A percentile compares a stretch with the other conserved stretches of the same genome.
Conservation (phyloP, 2,113 vertebrate genomes). For the Cyanoliseus patagonus region DNA sequence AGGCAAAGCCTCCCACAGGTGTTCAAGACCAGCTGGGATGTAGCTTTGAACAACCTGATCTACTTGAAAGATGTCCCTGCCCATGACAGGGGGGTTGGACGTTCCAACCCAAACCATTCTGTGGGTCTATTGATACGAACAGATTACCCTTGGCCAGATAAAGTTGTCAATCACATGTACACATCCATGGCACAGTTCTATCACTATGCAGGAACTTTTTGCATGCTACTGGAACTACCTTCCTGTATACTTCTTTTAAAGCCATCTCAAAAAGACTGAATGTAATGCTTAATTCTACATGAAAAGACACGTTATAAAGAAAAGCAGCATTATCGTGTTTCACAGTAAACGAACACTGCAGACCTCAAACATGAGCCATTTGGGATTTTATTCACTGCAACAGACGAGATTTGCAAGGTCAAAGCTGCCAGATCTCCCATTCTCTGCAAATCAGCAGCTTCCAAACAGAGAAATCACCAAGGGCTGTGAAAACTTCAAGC, state of each 20-base stretch:
- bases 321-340: background rate
- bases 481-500: background rate
- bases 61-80: background rate
- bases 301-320: background rate
- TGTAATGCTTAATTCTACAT: background rate
- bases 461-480: background rate
- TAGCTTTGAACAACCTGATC: background rate
- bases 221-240: background rate
- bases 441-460: background rate
- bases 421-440: background rate
- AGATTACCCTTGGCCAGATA: background rate
- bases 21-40: accelerated
- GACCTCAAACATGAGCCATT: background rate
- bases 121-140: background rate
- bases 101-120: background rate
- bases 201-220: background rate
- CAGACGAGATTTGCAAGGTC: background rate
- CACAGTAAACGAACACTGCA: background rate
- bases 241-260: background rate
- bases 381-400: background rate
- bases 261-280: background rate
- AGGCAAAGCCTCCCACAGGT: background rate
- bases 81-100: background rate
- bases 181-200: background rate
- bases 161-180: background rate